Evolutionary conservation across 2,113 vertebrate species (phyloP), one percentile per base, ranked within the genome.

Genomic region (Eulemur rufifrons): DNA sequence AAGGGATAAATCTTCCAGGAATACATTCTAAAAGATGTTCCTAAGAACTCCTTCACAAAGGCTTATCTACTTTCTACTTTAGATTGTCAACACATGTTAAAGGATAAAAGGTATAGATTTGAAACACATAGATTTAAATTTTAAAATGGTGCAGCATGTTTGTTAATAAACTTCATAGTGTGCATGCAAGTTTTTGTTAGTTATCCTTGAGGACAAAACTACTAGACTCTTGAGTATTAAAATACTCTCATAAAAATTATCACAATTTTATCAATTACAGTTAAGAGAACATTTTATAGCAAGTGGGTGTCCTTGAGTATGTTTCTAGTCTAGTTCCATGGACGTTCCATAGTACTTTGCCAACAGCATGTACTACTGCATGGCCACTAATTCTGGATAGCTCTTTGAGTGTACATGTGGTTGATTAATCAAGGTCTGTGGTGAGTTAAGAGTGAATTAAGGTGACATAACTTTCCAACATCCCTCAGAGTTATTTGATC

Each of bases 21-120:
- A 76, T 80, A 37, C 39, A 96, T 89, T 97, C 8, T 90, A 59
- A 97, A 94, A 74, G 23, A 66, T 89, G 95, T 71, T 83, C 29
- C 77, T 92, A 61, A 50, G 37, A 37, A 52, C 45, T 4, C 56
- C 39, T 91, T 90, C 21, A 59, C 47, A 89, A 64, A 93, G 32
- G 14, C 29, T 34, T 81, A 52, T 37, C 69, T 78, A 47, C 47
- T 95, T 97, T 82, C 29, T 52, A 54, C 77, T 93, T 89, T 88
- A 93, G 34, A 56, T 29, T 71, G 42, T 77, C n/a, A 77, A 81
- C 21, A 45, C 42, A 85, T 34, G 2, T 17, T 80, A 52, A 47
- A 93, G 50, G 50, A 83, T 76, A 54, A 86, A 91, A 89, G 25
- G 63, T 82, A 6, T 47, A 96, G 37, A 68, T 85, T 69, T 85